These are phyloP conservation scores for Volucella inflata DNA, from an alignment of 2,888 invertebrate genomes.

Conservation along the genomic window DNA sequence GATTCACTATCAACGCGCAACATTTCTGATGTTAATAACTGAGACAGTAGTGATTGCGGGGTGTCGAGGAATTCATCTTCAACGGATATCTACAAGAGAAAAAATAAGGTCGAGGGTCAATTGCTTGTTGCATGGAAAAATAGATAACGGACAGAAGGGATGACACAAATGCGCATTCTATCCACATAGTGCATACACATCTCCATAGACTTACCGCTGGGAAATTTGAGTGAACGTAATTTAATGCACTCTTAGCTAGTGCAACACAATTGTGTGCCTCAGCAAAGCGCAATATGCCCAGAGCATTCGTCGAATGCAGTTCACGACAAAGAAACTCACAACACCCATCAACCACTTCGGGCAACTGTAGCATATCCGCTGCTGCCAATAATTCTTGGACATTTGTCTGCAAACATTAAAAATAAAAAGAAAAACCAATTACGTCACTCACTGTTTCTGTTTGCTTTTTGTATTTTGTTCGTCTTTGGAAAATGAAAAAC, in stretches of 20 bases:
- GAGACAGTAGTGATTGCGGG: constrained; percentile 90
- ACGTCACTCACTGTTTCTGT: not conserved
- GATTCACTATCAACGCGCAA: constrained; percentile 94
- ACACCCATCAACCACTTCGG: constrained; percentile 92
- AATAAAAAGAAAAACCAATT: not conserved
- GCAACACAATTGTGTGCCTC: constrained; percentile 93
- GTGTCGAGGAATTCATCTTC: constrained; percentile 95
- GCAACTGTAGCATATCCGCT: constrained; percentile 95
- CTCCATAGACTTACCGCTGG: constrained; percentile 86
- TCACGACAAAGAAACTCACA: constrained; percentile 93
- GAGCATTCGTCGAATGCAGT: constrained; percentile 93
- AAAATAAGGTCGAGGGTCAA: not conserved
- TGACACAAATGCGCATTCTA: not conserved
- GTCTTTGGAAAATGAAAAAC: not conserved
- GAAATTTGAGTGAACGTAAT: constrained; percentile 94
- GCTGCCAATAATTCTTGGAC: constrained; percentile 95
- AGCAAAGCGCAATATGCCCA: constrained; percentile 96
- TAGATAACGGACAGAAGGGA: not conserved
- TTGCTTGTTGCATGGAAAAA: not conserved
- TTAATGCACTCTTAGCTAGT: constrained; percentile 90
- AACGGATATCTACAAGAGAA: constrained; percentile 83
- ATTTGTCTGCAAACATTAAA: constrained; percentile 85
- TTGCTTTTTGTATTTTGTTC: too few species aligned
- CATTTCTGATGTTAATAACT: constrained; percentile 92
- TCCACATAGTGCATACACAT: not conserved